phyloP scores from a whole-genome alignment of 2,888 invertebrate genomes.

The Aporophyla nigra region DNA sequence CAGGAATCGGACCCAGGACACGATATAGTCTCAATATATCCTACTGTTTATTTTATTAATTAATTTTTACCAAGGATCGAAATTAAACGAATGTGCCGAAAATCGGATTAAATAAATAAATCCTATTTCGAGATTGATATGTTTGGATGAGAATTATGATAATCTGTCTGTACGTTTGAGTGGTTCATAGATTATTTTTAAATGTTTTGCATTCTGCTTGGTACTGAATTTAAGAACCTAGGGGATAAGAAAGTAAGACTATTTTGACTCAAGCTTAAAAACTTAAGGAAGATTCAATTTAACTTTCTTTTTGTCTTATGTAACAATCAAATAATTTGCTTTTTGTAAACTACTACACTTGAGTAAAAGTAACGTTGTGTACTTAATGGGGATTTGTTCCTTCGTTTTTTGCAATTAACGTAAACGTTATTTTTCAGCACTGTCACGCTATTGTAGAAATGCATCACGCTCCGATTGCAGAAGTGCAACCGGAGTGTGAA shows the following conservation, averaged over 20 bases:
- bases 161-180: neutral
- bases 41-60: neutral
- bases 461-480: neutral
- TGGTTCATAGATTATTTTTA: neutral
- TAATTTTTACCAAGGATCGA: neutral
- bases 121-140: neutral
- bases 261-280: neutral
- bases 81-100: neutral
- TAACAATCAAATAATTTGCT: neutral
- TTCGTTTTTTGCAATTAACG: too few species aligned
- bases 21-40: too few species aligned
- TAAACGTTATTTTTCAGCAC: conserved; percentile 22
- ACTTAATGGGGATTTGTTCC: neutral
- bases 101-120: neutral
- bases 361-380: neutral
- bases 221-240: neutral
- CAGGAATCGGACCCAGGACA: too few species aligned
- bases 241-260: neutral
- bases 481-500: conserved; percentile 30
- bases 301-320: neutral
- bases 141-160: neutral
- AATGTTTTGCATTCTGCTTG: neutral
- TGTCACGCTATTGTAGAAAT: neutral
- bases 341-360: neutral
- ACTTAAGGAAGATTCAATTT: neutral